Evolutionary conservation across 2,113 vertebrate genomes (phyloP).

Genomic region (Lepidothrix coronata): DNA sequence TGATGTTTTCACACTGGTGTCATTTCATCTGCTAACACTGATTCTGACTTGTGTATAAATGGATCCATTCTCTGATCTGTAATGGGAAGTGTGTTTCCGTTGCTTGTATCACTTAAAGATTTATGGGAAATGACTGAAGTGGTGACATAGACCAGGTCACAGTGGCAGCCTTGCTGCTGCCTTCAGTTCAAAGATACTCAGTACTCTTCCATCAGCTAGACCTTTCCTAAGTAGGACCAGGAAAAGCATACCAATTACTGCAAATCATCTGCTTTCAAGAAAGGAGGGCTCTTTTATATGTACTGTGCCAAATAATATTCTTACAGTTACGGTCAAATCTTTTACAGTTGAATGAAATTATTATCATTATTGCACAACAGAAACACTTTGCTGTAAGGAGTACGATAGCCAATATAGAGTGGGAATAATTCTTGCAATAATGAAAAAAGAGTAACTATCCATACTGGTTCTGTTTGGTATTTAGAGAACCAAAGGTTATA

Average conservation of each 20-base stretch:
- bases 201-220: background rate
- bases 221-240: background rate
- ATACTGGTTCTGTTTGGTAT: background rate
- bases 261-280: background rate
- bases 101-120: background rate
- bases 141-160: background rate
- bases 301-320: background rate
- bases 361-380: background rate
- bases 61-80: background rate
- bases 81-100: background rate
- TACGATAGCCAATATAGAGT: background rate
- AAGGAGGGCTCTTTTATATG: background rate
- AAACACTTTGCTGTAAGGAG: background rate
- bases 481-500: background rate
- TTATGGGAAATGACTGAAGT: background rate
- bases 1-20: background rate
- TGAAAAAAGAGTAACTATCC: background rate
- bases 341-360: background rate
- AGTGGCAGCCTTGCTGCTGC: background rate
- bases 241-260: background rate
- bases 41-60: background rate
- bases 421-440: background rate
- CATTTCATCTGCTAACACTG: background rate
- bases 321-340: background rate
- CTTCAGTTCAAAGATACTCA: background rate